A percentile compares a stretch with the other conserved stretches of the same genome.
These are phyloP conservation scores for Andinoacara biseriatus DNA, from an alignment of 2,113 vertebrate genomes.

Conservation along the genomic window DNA sequence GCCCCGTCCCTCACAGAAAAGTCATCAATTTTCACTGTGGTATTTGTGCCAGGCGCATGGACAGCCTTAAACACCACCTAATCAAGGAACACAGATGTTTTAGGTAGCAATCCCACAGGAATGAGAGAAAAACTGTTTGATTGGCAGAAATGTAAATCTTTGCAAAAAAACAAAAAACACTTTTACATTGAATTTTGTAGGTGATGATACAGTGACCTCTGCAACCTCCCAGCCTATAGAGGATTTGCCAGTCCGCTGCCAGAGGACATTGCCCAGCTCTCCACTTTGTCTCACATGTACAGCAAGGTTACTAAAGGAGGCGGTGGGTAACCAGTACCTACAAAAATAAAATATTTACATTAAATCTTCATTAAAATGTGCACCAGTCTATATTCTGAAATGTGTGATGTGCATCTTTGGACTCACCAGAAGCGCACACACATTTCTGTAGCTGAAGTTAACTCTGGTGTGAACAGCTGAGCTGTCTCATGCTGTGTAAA, in stretches of 20 bases:
- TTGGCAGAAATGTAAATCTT: not conserved
- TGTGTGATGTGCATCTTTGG: not conserved
- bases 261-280: conserved; percentile 48
- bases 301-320: conserved; percentile 44
- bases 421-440: conserved; percentile 80
- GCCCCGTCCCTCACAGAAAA: conserved; percentile 66
- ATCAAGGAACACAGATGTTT: not conserved
- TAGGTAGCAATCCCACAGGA: not conserved
- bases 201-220: conserved; percentile 77
- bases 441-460: conserved; percentile 50
- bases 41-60: conserved; percentile 28
- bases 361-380: not conserved
- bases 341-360: conserved; percentile 8
- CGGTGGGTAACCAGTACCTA: conserved; percentile 76
- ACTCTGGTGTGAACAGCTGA: conserved; percentile 69
- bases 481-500: conserved; percentile 28
- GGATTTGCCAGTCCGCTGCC: conserved; percentile 60
- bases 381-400: not conserved
- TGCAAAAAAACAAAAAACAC: not conserved
- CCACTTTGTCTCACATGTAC: conserved; percentile 62
- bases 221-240: conserved; percentile 77
- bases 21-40: conserved; percentile 74
- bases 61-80: conserved; percentile 74
- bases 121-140: not conserved
- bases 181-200: conserved; percentile 67